Conservation (phyloP, 1,140 invertebrate species). For the Physella acuta region DNA sequence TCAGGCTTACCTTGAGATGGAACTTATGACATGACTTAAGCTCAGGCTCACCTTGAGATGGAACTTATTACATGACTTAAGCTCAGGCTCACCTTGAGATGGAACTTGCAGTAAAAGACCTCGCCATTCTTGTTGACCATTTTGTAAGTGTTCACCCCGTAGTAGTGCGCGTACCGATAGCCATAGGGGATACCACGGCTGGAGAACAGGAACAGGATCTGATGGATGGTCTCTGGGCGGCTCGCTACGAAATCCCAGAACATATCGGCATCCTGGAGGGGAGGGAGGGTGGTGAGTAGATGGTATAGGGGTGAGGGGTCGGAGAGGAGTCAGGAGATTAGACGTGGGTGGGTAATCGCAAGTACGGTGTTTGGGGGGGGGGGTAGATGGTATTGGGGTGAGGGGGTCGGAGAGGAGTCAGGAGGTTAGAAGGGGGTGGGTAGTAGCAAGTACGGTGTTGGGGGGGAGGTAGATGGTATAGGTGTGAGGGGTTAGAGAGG, state of each 20-base stretch:
- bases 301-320: neutral
- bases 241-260: conserved; percentile 94
- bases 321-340: neutral
- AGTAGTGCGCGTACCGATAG: conserved; percentile 90
- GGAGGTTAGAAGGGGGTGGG: neutral
- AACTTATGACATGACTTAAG: neutral
- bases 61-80: neutral
- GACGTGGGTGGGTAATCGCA: neutral
- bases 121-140: conserved; percentile 80
- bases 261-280: conserved; percentile 71
- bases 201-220: conserved; percentile 82
- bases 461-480: neutral
- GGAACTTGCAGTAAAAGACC: conserved; percentile 87
- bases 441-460: too few relatives aligned
- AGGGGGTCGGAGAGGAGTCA: neutral
- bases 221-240: conserved; percentile 84
- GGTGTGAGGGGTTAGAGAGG: neutral
- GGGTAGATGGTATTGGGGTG: neutral
- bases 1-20: too few relatives aligned
- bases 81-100: conserved; percentile 71
- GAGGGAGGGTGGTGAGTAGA: too few relatives aligned
- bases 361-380: neutral
- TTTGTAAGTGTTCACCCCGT: conserved; percentile 93
- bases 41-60: neutral
- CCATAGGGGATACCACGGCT: conserved; percentile 93